These are phyloP conservation scores for Drosophila phalerata DNA, from an alignment of 2,888 invertebrate species.

Conservation along the genomic window DNA sequence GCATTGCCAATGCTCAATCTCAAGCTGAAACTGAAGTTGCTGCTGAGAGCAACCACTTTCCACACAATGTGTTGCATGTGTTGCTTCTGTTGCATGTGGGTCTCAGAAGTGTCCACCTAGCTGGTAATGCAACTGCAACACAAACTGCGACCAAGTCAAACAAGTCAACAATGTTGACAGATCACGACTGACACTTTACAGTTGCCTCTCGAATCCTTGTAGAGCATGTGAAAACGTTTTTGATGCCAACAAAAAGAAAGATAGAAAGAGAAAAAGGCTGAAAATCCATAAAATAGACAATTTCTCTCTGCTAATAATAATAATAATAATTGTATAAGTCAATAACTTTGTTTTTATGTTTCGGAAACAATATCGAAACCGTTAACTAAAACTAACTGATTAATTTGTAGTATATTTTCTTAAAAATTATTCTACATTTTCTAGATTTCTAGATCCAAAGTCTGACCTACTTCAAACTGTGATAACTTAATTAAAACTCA, in stretches of 20 bases:
- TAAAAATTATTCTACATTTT: too few species aligned
- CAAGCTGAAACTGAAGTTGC: constrained; percentile 1
- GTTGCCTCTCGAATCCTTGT: constrained; percentile 37
- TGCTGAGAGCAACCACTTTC: constrained; percentile 40
- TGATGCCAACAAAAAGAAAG: neutral
- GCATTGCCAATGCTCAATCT: constrained; percentile 51
- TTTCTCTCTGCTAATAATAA: neutral
- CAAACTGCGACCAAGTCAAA: neutral
- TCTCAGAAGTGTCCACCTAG: constrained; percentile 26
- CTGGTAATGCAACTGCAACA: too few species aligned
- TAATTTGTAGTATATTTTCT: too few species aligned
- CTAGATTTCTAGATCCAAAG: too few species aligned
- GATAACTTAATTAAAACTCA: too few species aligned
- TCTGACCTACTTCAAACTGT: too few species aligned
- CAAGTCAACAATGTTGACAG: constrained; percentile 35
- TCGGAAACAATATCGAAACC: too few species aligned
- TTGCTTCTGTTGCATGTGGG: constrained; percentile 6
- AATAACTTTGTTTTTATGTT: too few species aligned
- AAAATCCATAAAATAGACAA: constrained; percentile 2
- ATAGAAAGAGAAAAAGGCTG: constrained; percentile 11
- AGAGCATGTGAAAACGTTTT: constrained; percentile 28
- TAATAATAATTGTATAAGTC: too few species aligned
- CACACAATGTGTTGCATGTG: constrained; percentile 25
- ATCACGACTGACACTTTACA: constrained; percentile 27
- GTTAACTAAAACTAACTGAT: too few species aligned